These are phyloP conservation scores for Arge pagana DNA, from an alignment of 2,888 invertebrate genomes.

Conservation along the genomic window DNA sequence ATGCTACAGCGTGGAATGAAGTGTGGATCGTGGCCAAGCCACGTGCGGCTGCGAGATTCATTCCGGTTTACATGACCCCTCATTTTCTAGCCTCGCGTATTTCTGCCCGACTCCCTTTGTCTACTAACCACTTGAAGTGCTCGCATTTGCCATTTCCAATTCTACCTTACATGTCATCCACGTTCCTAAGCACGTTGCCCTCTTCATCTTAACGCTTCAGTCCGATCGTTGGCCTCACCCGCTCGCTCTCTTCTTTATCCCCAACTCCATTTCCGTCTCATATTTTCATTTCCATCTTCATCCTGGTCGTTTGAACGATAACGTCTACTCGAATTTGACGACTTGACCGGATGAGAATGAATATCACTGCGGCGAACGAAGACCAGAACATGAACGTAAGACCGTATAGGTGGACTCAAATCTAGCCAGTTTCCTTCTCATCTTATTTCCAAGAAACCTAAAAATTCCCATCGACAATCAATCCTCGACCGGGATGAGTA, in stretches of 20 bases:
- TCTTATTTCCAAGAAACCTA: too few relatives aligned
- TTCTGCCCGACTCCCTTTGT: conserved; percentile 31
- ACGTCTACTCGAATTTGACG: too few relatives aligned
- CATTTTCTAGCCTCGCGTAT: conserved; percentile 41
- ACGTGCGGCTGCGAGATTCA: conserved; percentile 56
- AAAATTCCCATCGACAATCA: too few relatives aligned
- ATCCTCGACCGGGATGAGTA: too few relatives aligned
- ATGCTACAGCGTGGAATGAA: conserved; percentile 27
- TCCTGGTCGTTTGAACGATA: conserved; percentile 2
- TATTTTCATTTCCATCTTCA: conserved; percentile 14
- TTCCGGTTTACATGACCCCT: conserved; percentile 52
- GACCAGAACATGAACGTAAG: too few relatives aligned
- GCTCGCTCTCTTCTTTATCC: conserved; percentile 12
- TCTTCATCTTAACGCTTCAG: conserved; percentile 29
- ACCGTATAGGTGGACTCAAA: too few relatives aligned
- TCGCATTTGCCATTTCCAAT: conserved; percentile 27
- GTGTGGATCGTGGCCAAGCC: conserved; percentile 54
- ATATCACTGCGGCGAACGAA: too few relatives aligned
- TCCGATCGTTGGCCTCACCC: too few relatives aligned
- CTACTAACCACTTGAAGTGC: conserved; percentile 35
- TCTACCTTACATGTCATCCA: conserved; percentile 21
- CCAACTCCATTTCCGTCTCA: conserved; percentile 15
- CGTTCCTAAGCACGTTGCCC: conserved; percentile 19
- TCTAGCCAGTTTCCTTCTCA: too few relatives aligned
- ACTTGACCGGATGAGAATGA: too few relatives aligned